These are phyloP conservation scores for Erpetoichthys calabaricus DNA, from an alignment of 2,797 vertebrate species.

Conservation along the genomic window DNA sequence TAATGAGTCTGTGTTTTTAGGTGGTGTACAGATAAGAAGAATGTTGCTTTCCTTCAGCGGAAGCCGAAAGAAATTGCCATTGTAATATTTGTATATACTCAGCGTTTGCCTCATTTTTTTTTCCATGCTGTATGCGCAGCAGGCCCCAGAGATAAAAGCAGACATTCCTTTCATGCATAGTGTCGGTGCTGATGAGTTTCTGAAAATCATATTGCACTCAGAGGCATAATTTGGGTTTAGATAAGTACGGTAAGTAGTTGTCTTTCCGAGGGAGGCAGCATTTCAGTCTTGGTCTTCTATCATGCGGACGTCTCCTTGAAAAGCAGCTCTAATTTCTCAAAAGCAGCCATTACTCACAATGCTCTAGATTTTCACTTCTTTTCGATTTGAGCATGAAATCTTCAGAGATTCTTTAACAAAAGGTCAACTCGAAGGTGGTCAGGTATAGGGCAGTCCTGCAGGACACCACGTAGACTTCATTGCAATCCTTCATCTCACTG, in stretches of 20 bases:
- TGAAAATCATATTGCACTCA: not conserved
- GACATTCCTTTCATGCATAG: slow-evolving; percentile 1
- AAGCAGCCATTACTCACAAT: slow-evolving; percentile 3
- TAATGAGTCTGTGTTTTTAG: too few relatives aligned
- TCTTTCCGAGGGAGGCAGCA: slow-evolving; percentile 1
- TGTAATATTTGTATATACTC: too few relatives aligned
- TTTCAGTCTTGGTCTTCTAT: not conserved
- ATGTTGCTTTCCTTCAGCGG: too few relatives aligned
- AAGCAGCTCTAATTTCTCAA: slow-evolving; percentile 7
- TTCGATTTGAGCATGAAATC: too few relatives aligned
- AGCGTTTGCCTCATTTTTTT: not conserved
- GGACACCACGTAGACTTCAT: too few relatives aligned
- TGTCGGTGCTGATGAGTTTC: not conserved
- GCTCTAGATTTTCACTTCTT: not conserved
- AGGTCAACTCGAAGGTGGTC: too few relatives aligned
- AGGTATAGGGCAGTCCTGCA: too few relatives aligned
- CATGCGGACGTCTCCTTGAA: slow-evolving; percentile 3
- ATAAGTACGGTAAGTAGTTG: not conserved
- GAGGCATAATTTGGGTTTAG: not conserved
- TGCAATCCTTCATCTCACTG: too few relatives aligned
- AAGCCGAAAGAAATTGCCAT: too few relatives aligned
- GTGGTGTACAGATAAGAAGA: too few relatives aligned
- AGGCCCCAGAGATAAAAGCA: not conserved
- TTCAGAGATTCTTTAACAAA: too few relatives aligned
- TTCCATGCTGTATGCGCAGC: not conserved